Evolutionary conservation across 1,140 invertebrate genomes (phyloP).

Genomic region (Leucophenga varia): DNA sequence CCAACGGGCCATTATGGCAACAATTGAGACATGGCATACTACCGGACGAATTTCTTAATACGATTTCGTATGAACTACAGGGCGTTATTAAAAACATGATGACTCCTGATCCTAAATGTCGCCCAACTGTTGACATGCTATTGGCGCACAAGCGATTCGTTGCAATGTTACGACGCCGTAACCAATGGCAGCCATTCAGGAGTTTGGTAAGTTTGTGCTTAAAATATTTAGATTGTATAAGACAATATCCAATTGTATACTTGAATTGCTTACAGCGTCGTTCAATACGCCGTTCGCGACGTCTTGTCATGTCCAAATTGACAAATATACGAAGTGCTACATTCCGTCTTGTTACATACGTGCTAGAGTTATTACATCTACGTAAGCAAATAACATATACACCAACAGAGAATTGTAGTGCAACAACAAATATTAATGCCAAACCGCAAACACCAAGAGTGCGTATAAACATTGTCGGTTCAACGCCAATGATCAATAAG

Average conservation of each 20-base stretch:
- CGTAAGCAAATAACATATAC: constrained; percentile 19
- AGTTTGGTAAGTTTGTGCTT: constrained; percentile 19
- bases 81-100: constrained; percentile 64
- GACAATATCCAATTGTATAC: too few species aligned
- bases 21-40: constrained; percentile 61
- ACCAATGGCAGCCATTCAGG: constrained; percentile 28
- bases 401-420: constrained; percentile 1
- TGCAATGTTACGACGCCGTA: constrained; percentile 31
- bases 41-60: constrained; percentile 47
- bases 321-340: constrained; percentile 41
- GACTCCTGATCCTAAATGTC: constrained; percentile 57
- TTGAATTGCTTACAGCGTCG: constrained; percentile 12
- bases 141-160: constrained; percentile 46
- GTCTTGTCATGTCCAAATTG: constrained; percentile 39
- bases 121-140: constrained; percentile 62
- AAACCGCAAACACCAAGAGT: constrained; percentile 13
- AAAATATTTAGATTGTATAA: background rate
- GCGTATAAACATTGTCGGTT: constrained; percentile 33
- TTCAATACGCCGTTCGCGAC: constrained; percentile 31
- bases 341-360: constrained; percentile 32
- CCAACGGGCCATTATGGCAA: constrained; percentile 70
- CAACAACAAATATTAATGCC: constrained; percentile 1
- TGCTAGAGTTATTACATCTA: constrained; percentile 32
- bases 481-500: constrained; percentile 38
- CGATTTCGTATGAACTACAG: constrained; percentile 61